Evolutionary conservation across 2,797 vertebrate genomes (phyloP), one percentile per base, ranked within the genome.

Genomic region (Vipera latastei): DNA sequence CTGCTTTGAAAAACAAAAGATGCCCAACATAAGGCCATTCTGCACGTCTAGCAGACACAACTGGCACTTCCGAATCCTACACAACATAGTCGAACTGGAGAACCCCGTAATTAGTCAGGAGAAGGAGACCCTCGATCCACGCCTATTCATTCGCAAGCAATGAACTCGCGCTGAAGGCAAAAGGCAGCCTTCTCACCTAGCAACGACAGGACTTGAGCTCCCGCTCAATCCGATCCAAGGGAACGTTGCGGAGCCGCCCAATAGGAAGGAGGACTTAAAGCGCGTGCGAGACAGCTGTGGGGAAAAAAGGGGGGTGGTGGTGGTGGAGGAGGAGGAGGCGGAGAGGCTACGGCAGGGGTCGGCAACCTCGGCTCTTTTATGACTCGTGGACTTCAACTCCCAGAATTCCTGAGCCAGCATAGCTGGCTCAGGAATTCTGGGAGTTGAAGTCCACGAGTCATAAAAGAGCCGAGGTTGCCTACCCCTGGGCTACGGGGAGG

Each of bases 221-320:
- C 32, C 8, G 4, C 1, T 32, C 9, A 0, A 13, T 25, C 6
- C 18, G 38, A 57, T 86, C 65, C 95, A 93, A 95, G 96, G 28
- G 16, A 60, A 93, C 73, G 55, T 26, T 14, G 55, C 22, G 53
- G 32, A 32, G 20, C 18, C 26, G 88, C 6, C 94, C 94, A 95
- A 93, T 92, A 0, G 83, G 44, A 22, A 59, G 26, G 5, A 0
- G 4, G 2, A 57, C 53, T 53, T 4, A 18, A 73, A 65, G 69
- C 90, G 59, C 73, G 91, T 4, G 90, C 59, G 65, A 44, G 90
- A 0, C 60, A 6, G 25, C 13, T 7, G 56, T 28, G 12, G 2
- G 11, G 9, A 53, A 11, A 0, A 0, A 12, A 3, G 25, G n/a
- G 4, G 12, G 0, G 14, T 25, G 1, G 0, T 89, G 93, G 88